Percentiles rank a stretch among this genome's conserved stretches.
Evolutionary conservation across 2,797 vertebrate species (phyloP).

Genomic region (Anisognathus igniventris): DNA sequence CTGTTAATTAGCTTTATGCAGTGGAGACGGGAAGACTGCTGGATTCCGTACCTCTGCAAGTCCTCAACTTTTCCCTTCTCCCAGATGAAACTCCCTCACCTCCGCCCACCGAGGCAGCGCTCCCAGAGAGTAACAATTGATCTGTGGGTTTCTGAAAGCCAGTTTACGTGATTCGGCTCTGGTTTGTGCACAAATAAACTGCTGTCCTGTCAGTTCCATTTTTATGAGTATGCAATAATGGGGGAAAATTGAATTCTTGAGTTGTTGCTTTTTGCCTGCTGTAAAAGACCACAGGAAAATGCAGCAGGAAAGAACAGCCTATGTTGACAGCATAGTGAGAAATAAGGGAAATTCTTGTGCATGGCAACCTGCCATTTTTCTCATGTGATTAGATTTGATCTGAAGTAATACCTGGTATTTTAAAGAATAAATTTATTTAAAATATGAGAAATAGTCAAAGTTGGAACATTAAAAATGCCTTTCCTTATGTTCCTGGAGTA

Average conservation of each 20-base stretch:
- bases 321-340: background rate
- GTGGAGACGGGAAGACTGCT: background rate
- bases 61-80: background rate
- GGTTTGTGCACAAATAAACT: background rate
- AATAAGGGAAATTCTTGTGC: background rate
- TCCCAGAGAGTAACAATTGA: background rate
- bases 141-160: background rate
- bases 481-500: background rate
- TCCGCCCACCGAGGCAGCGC: rapidly evolving
- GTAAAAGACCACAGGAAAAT: background rate
- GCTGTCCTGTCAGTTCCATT: background rate
- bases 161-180: background rate
- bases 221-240: background rate
- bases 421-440: background rate
- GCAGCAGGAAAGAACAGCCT: background rate
- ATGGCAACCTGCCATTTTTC: background rate
- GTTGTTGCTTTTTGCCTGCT: background rate
- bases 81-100: background rate
- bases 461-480: background rate
- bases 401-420: background rate
- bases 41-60: background rate
- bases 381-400: background rate
- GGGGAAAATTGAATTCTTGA: background rate
- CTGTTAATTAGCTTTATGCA: background rate
- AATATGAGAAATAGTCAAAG: background rate